Conservation (phyloP, 2,797 vertebrate species). For the Trematomus bernacchii region DNA sequence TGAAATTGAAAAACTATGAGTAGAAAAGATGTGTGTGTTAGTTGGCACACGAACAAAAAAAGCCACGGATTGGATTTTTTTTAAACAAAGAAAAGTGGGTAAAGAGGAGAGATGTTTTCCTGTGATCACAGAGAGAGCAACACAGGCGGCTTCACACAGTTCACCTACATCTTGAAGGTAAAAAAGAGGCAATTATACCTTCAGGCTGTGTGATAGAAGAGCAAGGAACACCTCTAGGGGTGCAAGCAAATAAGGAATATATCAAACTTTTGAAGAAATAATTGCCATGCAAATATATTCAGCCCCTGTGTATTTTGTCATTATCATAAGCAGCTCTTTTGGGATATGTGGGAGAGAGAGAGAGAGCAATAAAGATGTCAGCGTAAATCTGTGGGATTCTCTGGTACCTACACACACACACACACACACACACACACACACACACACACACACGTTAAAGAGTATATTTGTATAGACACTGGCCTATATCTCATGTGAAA, state of each 20-base stretch:
- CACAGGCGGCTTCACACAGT: background rate
- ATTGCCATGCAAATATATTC: slow-evolving; percentile 26
- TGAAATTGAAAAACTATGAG: background rate
- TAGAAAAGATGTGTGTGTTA: background rate
- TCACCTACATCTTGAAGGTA: slow-evolving; percentile 2
- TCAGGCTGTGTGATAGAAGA: slow-evolving; percentile 18
- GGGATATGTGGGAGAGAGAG: background rate
- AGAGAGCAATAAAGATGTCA: background rate
- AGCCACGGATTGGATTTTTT: background rate
- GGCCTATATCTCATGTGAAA: slow-evolving; percentile 84
- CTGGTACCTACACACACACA: background rate
- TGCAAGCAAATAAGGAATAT: slow-evolving; percentile 28
- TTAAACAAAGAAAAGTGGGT: background rate
- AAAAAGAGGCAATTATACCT: slow-evolving; percentile 34
- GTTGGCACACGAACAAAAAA: no score
- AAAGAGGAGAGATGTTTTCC: background rate
- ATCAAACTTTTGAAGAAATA: slow-evolving; percentile 4
- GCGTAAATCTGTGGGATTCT: background rate
- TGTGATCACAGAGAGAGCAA: slow-evolving; percentile 1
- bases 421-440: no score
- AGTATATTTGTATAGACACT: slow-evolving; percentile 77
- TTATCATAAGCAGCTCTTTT: background rate
- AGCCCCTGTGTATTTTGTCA: slow-evolving; percentile 2
- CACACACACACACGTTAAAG: slow-evolving; percentile 52
- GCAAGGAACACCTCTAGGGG: slow-evolving; percentile 6